A percentile compares a stretch with the other conserved stretches of the same genome.
Conservation (phyloP, 2,888 invertebrate genomes). For the Cataglyphis livida region DNA sequence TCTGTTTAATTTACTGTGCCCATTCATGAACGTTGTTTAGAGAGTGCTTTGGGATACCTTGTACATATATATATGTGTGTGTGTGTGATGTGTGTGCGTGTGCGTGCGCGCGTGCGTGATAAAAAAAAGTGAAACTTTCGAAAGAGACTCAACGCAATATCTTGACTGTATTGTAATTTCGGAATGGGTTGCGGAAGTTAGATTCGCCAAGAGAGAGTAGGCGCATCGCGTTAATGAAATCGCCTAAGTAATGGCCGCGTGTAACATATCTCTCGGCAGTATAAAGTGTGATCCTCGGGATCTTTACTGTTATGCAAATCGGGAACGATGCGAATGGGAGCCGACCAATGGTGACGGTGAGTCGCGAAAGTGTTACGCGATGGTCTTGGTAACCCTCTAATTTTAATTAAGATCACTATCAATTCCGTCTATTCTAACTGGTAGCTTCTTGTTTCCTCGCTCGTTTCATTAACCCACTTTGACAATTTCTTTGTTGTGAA, state of each 20-base stretch:
- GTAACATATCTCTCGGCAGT: conserved; percentile 53
- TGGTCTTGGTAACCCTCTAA: conserved; percentile 59
- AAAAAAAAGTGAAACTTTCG: background rate
- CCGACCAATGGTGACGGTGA: conserved; percentile 52
- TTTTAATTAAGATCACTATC: conserved; percentile 73
- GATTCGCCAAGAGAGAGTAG: conserved; percentile 23
- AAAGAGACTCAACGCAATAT: conserved; percentile 24
- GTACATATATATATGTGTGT: background rate
- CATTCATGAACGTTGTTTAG: no score
- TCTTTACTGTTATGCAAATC: conserved; percentile 78
- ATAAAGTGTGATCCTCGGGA: conserved; percentile 57
- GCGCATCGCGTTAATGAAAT: conserved; percentile 70
- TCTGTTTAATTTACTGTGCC: no score
- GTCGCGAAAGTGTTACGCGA: conserved; percentile 66
- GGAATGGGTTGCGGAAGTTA: conserved; percentile 39
- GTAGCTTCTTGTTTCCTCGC: conserved; percentile 37
- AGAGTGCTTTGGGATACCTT: no score
- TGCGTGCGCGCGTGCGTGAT: background rate
- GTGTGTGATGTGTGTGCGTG: background rate
- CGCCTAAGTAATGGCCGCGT: conserved; percentile 62
- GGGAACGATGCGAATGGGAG: conserved; percentile 50
- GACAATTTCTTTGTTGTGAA: conserved; percentile 41
- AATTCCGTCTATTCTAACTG: conserved; percentile 34
- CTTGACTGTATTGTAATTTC: conserved; percentile 26
- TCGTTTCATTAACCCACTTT: conserved; percentile 49